phyloP scores from a whole-genome alignment of 2,888 invertebrate species.

The Mesorhabditis spiculigera region DNA sequence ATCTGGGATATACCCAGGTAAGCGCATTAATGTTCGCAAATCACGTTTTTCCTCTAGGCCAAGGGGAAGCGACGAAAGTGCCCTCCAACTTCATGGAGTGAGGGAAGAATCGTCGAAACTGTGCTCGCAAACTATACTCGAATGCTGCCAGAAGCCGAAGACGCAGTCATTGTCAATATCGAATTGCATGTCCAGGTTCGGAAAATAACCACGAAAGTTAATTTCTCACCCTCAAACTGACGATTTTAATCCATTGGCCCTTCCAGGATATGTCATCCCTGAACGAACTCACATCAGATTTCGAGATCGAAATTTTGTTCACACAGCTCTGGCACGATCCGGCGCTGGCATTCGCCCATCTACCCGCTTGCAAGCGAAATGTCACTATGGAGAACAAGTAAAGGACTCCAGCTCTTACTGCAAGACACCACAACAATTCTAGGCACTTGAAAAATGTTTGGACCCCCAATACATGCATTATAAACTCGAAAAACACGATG shows the following conservation, averaged over 20 bases:
- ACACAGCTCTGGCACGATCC: constrained; percentile 57
- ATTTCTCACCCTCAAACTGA: background rate
- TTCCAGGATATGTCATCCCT: constrained; percentile 55
- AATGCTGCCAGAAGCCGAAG: constrained; percentile 56
- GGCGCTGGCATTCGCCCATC: constrained; percentile 42
- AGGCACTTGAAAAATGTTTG: constrained; percentile 39
- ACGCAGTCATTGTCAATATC: constrained; percentile 49
- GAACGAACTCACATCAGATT: constrained; percentile 58
- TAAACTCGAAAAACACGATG: constrained; percentile 55
- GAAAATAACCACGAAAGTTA: background rate
- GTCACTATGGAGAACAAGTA: constrained; percentile 21
- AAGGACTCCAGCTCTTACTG: too few species aligned
- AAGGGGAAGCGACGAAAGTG: constrained; percentile 50
- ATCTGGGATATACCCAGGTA: too few species aligned
- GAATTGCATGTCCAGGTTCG: constrained; percentile 54
- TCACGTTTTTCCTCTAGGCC: constrained; percentile 21
- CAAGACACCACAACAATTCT: background rate
- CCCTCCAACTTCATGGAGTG: constrained; percentile 47
- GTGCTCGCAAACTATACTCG: constrained; percentile 56
- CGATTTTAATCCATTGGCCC: constrained; percentile 10
- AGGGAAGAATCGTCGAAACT: constrained; percentile 49
- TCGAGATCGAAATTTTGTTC: constrained; percentile 58
- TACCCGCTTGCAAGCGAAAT: constrained; percentile 41
- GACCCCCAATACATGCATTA: constrained; percentile 58
- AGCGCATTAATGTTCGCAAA: too few species aligned